Conservation (phyloP, 2,888 invertebrate species). For the Polyploca ridens region DNA sequence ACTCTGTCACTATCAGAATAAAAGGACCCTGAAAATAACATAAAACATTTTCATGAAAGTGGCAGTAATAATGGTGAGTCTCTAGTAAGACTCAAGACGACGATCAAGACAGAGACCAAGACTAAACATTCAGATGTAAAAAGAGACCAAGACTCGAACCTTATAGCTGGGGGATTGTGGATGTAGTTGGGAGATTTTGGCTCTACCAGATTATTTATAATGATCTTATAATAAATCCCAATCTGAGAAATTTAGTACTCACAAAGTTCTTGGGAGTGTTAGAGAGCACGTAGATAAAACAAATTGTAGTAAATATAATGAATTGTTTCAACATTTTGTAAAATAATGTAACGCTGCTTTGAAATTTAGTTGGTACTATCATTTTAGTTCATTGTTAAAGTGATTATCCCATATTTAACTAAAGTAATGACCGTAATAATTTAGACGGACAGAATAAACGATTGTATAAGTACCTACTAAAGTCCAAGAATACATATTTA, state of each 20-base stretch:
- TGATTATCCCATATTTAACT: neutral
- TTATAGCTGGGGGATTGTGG: too few species aligned
- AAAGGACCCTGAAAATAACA: slow-evolving; percentile 45
- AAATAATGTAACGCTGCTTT: neutral
- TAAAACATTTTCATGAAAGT: neutral
- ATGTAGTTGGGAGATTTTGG: too few species aligned
- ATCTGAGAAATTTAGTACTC: neutral
- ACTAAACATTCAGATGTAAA: too few species aligned
- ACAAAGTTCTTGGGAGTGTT: neutral
- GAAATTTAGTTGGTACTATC: neutral
- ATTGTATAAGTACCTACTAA: neutral
- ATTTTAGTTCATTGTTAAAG: neutral
- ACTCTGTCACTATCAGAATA: slow-evolving; percentile 28
- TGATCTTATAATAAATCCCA: neutral
- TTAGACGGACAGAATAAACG: neutral
- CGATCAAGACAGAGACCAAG: too few species aligned
- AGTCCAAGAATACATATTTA: too few species aligned
- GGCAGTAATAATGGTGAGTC: too few species aligned
- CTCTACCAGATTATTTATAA: too few species aligned
- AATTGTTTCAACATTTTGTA: neutral
- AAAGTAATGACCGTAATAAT: neutral
- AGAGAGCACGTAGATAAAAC: neutral
- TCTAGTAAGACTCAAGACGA: too few species aligned
- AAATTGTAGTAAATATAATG: neutral
- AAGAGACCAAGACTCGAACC: too few species aligned